phyloP scores from a whole-genome alignment of 2,888 invertebrate genomes.

The Fragum whitleyi region DNA sequence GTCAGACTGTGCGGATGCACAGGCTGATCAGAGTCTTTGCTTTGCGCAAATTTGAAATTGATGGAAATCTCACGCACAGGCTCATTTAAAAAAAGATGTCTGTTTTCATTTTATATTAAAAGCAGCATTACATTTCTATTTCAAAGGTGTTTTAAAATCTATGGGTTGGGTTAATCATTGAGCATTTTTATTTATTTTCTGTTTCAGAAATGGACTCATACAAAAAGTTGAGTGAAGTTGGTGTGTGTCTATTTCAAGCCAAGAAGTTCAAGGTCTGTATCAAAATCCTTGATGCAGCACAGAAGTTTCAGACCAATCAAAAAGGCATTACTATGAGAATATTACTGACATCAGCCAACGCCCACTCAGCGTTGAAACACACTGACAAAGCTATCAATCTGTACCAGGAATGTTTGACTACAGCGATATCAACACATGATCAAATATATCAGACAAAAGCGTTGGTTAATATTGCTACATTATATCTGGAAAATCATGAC shows the following conservation, averaged over 20 bases:
- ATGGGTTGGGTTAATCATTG: too few relatives aligned
- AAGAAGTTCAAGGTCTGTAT: slow-evolving; percentile 77
- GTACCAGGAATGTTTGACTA: slow-evolving; percentile 80
- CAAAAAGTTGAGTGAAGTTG: slow-evolving; percentile 83
- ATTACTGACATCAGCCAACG: slow-evolving; percentile 80
- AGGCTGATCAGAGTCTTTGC: too few relatives aligned
- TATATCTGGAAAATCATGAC: slow-evolving; percentile 79
- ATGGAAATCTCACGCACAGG: too few relatives aligned
- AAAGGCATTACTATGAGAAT: slow-evolving; percentile 82
- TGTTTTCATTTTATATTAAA: too few relatives aligned
- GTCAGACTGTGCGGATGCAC: too few relatives aligned
- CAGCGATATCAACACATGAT: slow-evolving; percentile 82
- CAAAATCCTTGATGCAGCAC: slow-evolving; percentile 79
- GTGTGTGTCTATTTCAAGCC: slow-evolving; percentile 78
- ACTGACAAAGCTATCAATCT: slow-evolving; percentile 78
- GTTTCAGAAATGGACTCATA: slow-evolving; percentile 82
- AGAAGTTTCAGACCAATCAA: slow-evolving; percentile 82
- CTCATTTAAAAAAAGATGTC: too few relatives aligned
- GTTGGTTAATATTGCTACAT: slow-evolving; percentile 82
- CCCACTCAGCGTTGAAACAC: slow-evolving; percentile 77
- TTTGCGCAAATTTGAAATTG: too few relatives aligned
- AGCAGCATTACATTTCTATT: too few relatives aligned
- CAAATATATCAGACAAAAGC: slow-evolving; percentile 82
- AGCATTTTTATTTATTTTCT: too few relatives aligned
- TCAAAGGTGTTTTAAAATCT: too few relatives aligned